Conservation (phyloP, 2,113 vertebrate species). For the Sebastes schlegelii region DNA sequence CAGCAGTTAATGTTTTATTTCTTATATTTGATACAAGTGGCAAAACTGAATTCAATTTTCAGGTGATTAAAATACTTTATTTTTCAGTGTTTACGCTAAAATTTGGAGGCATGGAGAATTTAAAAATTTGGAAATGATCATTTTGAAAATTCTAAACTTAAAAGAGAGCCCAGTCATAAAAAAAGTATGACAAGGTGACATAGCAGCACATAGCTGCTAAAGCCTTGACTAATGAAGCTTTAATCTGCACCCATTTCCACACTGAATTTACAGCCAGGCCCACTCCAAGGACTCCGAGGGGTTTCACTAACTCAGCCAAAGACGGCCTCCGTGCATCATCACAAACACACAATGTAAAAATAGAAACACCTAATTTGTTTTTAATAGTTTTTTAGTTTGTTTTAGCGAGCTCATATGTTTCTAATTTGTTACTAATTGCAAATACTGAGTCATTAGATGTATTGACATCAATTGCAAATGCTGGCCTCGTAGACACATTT, state of each 20-base stretch:
- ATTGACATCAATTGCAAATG: background rate
- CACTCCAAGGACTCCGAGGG: conserved; percentile 56
- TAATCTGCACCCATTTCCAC: conserved; percentile 77
- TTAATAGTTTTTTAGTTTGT: background rate
- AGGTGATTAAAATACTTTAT: background rate
- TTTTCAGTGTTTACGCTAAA: background rate
- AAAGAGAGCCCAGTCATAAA: background rate
- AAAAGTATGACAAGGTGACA: background rate
- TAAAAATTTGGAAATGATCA: background rate
- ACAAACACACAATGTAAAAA: conserved; percentile 20
- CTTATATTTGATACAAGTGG: no score
- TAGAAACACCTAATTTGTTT: background rate
- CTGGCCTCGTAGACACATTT: background rate
- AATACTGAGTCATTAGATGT: background rate
- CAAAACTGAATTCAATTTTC: background rate
- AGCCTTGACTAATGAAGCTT: conserved; percentile 72
- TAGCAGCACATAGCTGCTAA: conserved; percentile 48
- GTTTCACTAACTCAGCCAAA: conserved; percentile 39
- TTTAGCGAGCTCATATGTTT: background rate
- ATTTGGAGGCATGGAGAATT: background rate
- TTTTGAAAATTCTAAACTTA: background rate
- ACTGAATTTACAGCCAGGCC: conserved; percentile 53
- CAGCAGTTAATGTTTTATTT: background rate
- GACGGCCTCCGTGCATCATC: conserved; percentile 21
- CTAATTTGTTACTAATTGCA: background rate